These are phyloP conservation scores for Procambarus virginalis DNA, from an alignment of 1,140 invertebrate species.

Conservation along the genomic window DNA sequence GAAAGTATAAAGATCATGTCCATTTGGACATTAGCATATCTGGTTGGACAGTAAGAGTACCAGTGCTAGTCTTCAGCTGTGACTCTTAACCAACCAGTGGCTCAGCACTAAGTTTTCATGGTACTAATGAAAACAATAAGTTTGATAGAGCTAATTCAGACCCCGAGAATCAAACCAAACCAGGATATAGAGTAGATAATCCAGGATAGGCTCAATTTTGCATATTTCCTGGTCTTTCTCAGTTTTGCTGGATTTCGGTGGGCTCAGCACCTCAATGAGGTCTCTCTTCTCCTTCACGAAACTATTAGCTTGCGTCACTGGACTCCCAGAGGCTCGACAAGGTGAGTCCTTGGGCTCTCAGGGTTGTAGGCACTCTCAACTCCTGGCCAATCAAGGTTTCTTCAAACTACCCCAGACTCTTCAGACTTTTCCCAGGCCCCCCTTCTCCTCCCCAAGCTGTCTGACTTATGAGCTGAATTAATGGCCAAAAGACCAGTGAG, in stretches of 20 bases:
- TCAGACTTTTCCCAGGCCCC: neutral
- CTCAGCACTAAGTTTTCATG: neutral
- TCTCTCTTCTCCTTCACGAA: slow-evolving; percentile 62
- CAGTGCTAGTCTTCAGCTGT: neutral
- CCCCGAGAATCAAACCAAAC: slow-evolving; percentile 21
- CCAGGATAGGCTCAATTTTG: slow-evolving; percentile 15
- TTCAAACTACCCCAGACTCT: slow-evolving; percentile 4
- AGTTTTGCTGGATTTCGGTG: slow-evolving; percentile 63
- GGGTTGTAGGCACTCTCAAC: slow-evolving; percentile 27
- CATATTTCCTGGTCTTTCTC: slow-evolving; percentile 61
- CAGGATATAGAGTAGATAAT: slow-evolving; percentile 10
- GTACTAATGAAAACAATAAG: neutral
- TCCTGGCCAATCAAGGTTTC: slow-evolving; percentile 7
- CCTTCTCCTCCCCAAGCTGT: neutral
- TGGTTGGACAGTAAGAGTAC: neutral
- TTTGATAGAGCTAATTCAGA: neutral
- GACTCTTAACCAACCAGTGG: neutral
- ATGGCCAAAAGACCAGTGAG: neutral
- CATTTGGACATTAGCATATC: neutral
- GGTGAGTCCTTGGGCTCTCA: slow-evolving; percentile 51
- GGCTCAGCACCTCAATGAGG: slow-evolving; percentile 64
- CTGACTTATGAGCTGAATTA: neutral
- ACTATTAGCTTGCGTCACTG: slow-evolving; percentile 67
- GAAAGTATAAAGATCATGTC: neutral
- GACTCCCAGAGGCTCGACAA: slow-evolving; percentile 58